Conservation (phyloP, 2,797 vertebrate species). For the Typhlichthys subterraneus region DNA sequence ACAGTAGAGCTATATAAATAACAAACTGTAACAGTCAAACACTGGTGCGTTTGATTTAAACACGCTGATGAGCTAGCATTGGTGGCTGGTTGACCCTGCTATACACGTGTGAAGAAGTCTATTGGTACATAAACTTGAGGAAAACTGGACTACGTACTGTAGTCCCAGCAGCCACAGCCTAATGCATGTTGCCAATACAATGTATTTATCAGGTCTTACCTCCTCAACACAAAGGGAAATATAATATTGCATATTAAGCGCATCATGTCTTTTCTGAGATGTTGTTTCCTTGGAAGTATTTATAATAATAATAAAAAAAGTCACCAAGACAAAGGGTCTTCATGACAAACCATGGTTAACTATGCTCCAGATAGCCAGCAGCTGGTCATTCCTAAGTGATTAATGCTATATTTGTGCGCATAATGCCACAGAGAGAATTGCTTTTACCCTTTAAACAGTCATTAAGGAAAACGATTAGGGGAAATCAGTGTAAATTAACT, state of each 20-base stretch:
- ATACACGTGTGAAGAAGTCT: too few species aligned
- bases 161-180: too few species aligned
- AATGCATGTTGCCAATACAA: too few species aligned
- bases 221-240: not conserved
- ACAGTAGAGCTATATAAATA: too few species aligned
- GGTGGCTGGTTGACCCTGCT: too few species aligned
- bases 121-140: too few species aligned
- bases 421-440: conserved; percentile 8
- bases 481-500: not conserved
- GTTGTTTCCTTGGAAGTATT: not conserved
- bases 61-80: too few species aligned
- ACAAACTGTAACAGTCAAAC: too few species aligned
- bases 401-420: conserved; percentile 8
- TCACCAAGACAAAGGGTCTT: conserved; percentile 13
- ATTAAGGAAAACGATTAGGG: conserved; percentile 11
- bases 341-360: not conserved
- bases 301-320: not conserved
- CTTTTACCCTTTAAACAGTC: conserved; percentile 17
- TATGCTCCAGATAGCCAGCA: not conserved
- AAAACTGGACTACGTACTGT: too few species aligned
- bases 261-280: not conserved
- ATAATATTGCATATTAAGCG: not conserved
- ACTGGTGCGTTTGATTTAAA: too few species aligned
- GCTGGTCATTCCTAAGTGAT: conserved; percentile 7
- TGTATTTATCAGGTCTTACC: too few species aligned